Conservation (phyloP, 2,888 invertebrate genomes). For the Ormyrus nitidulus region DNA sequence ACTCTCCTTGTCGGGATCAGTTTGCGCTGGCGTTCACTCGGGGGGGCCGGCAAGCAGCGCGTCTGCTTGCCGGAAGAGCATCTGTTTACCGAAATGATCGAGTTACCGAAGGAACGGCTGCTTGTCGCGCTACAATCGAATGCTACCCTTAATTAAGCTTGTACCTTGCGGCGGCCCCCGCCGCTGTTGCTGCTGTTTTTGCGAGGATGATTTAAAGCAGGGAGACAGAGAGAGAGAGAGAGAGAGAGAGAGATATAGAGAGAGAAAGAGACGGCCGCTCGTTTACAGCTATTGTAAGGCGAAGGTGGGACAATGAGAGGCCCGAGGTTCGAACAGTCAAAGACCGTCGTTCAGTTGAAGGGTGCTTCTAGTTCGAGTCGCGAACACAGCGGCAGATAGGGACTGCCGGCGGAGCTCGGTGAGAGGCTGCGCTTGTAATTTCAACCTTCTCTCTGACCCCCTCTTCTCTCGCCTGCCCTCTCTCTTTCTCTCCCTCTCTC, state of each 20-base stretch:
- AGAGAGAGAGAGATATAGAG: too few species aligned
- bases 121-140: constrained; percentile 56
- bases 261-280: constrained; percentile 21
- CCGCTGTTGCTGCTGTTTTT: too few species aligned
- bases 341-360: constrained; percentile 25
- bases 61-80: constrained; percentile 18
- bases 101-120: constrained; percentile 47
- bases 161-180: constrained; percentile 32
- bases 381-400: neutral
- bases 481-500: too few species aligned
- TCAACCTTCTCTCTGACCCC: neutral
- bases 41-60: neutral
- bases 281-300: constrained; percentile 51
- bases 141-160: constrained; percentile 65
- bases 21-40: constrained; percentile 52
- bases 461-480: too few species aligned
- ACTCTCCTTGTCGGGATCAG: constrained; percentile 58
- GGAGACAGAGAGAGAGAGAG: too few species aligned
- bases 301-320: constrained; percentile 43
- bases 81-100: constrained; percentile 65
- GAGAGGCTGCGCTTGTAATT: neutral
- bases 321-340: constrained; percentile 37
- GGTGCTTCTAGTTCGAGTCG: constrained; percentile 6
- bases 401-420: neutral
- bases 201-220: too few species aligned